phyloP scores from a whole-genome alignment of 1,140 invertebrate genomes.

The Sinonovacula constricta region DNA sequence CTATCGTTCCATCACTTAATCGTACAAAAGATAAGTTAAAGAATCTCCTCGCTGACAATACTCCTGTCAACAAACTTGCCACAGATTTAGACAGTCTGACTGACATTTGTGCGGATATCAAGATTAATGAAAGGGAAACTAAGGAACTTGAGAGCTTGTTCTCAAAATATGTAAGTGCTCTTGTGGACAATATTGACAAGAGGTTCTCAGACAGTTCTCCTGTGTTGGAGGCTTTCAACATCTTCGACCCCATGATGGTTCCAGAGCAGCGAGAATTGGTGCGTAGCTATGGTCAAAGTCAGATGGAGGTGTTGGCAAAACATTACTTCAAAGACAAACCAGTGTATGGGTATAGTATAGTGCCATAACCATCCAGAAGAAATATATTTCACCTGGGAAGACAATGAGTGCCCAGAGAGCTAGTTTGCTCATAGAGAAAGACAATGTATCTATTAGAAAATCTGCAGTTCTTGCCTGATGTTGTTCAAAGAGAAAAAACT shows the following conservation, averaged over 20 bases:
- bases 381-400: too few relatives aligned
- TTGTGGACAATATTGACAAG: conserved; percentile 36
- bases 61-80: conserved; percentile 13
- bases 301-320: too few relatives aligned
- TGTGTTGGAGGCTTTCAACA: conserved; percentile 23
- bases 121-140: conserved; percentile 20
- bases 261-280: too few relatives aligned
- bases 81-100: conserved; percentile 28
- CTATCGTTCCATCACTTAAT: conserved; percentile 7
- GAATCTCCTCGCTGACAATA: not conserved
- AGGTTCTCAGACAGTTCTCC: conserved; percentile 21
- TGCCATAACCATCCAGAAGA: too few relatives aligned
- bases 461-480: too few relatives aligned
- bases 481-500: too few relatives aligned
- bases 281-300: too few relatives aligned
- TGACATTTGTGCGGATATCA: conserved; percentile 34
- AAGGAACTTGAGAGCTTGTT: conserved; percentile 24
- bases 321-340: too few relatives aligned
- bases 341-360: too few relatives aligned
- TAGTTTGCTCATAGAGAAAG: too few relatives aligned
- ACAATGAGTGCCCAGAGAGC: too few relatives aligned
- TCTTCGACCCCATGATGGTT: conserved; percentile 1
- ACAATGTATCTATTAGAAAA: too few relatives aligned
- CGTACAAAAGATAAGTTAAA: conserved; percentile 12
- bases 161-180: conserved; percentile 19